Base-by-base conservation (phyloP, 2,797 vertebrate genomes). In the Oreortyx pictus region DNA sequence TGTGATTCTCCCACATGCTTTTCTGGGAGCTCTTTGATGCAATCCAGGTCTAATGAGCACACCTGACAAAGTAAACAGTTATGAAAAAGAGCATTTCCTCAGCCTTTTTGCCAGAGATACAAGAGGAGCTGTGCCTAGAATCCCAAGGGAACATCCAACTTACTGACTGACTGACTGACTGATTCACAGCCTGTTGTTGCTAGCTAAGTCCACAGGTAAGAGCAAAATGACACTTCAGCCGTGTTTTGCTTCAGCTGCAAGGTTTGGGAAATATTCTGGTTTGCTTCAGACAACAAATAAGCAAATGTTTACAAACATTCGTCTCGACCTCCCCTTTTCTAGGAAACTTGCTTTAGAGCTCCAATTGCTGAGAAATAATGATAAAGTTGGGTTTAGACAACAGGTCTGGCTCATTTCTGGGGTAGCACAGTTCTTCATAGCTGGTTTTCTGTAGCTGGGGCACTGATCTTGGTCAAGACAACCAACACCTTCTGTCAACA, bases 1-100 rank as follows among this genome's bases (percentile, higher is more conserved):
- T 89, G 92, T 89, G 79, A 94, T 81, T 76, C 79, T 94, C 79
- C 87, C 84, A 94, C 6, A n/a, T 92, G 93, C 56, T 89, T 85
- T 86, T 66, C 84, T 93, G 31, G 50, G 68, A 94, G 75, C 68
- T 90, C 52, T 41, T 89, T 87, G 84, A 66, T 94, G 86, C 86
- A 90, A 89, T 94, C 79, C 31, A 29, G n/a, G 78, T 27, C 47
- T 94, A 54, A 52, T 79, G 82, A 88, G 70, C 1, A 8, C 86
- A 94, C 70, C 75, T 94, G 90, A 83, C 47, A 73, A 88, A 57
- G 76, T 66, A 92, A 93, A 93, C 68, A 94, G 92, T 83, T 80
- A 81, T 19, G 20, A 68, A 80, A 87, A 54, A 66, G 67, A 85
- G 43, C 13, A 60, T 14, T 86, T 95, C 82, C 73, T 80, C 68